Base-by-base conservation (phyloP, 2,888 invertebrate species). In the Thymelicus lineola region DNA sequence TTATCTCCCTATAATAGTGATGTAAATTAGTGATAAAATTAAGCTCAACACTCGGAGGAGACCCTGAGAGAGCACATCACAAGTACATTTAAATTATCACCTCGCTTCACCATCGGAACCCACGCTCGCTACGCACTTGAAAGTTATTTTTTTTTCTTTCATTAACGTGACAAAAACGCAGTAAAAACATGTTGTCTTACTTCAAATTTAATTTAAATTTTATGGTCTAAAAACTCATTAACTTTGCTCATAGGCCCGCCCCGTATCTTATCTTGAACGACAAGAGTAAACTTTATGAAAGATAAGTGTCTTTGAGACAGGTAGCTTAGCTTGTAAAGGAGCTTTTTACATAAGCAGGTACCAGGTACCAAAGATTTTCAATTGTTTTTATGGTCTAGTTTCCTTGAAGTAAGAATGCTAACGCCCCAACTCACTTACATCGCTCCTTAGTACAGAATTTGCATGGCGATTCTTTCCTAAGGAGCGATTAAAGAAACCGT, bases 211-310 rank as follows among this genome's bases (percentile, higher is more conserved):
- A 57, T 7, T 36, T 36, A 57, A 57, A n/a, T 57, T 57, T 57
- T 57, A 57, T 57, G 57, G 36, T 14, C 7, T 36, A 36, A 57
- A n/a, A 57, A 57, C 57, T 57, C 57, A 57, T 57, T 57, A 57
- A n/a, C 9, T 57, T 57, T 57, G 9, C n/a, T 57, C n/a, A 36
- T 57, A 36, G 53, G 36, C 57, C 14, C 57, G 36, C 35, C n/a
- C 36, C 57, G 35, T 57, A 57, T 57, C 36, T 57, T 57, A 57
- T 57, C 57, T 57, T 36, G n/a, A 57, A 57, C 35, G 57, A 7
- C 14, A 57, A 57, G 36, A 57, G 57, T 57, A 57, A 57, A 57
- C 57, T n/a, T 55, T 36, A 36, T 57, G 57, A 35, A 20, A 36
- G 35, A 57, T 57, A 57, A n/a, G 36, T 17, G 20, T 20, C 20